A percentile compares a stretch with the other conserved stretches of the same genome.
These are phyloP conservation scores for Pleuronectes platessa DNA, from an alignment of 2,113 vertebrate genomes.

Conservation along the genomic window DNA sequence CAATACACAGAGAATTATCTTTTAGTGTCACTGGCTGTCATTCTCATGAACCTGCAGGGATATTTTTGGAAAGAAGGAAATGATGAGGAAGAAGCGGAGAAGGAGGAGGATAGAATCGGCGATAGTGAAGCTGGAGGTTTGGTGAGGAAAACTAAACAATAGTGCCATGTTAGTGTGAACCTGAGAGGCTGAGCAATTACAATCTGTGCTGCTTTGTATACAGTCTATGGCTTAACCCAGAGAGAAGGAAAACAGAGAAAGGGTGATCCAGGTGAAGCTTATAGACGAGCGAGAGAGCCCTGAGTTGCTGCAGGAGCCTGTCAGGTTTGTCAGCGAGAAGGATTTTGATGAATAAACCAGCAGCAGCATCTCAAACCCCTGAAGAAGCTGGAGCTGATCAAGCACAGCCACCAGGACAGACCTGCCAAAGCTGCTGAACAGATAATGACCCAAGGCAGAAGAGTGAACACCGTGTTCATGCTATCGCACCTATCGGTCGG, in stretches of 20 bases:
- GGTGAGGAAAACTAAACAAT: not conserved
- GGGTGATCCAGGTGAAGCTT: not conserved
- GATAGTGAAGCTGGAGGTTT: not conserved
- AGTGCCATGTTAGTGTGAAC: not conserved
- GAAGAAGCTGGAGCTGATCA: slow-evolving; percentile 34
- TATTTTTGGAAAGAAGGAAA: slow-evolving; percentile 39
- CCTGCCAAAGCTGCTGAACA: slow-evolving; percentile 38
- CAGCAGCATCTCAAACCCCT: slow-evolving; percentile 46
- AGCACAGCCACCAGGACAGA: slow-evolving; percentile 31
- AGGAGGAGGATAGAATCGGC: not conserved
- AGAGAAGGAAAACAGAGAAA: not conserved
- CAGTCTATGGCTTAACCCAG: not conserved
- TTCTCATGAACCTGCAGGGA: slow-evolving; percentile 7
- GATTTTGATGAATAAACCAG: slow-evolving; percentile 68
- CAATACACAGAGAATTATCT: not conserved
- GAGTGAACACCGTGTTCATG: slow-evolving; percentile 6
- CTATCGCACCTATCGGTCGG: not conserved
- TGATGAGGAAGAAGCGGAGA: not conserved
- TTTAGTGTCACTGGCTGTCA: slow-evolving; percentile 19
- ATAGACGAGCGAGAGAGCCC: not conserved
- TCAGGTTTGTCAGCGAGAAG: slow-evolving; percentile 49
- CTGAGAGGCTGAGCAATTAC: not conserved
- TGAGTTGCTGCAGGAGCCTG: slow-evolving; percentile 46
- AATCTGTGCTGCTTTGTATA: not conserved
- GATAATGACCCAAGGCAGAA: slow-evolving; percentile 20